These are phyloP conservation scores for Aepyceros melampus DNA, from an alignment of 2,113 vertebrate genomes.

Conservation along the genomic window DNA sequence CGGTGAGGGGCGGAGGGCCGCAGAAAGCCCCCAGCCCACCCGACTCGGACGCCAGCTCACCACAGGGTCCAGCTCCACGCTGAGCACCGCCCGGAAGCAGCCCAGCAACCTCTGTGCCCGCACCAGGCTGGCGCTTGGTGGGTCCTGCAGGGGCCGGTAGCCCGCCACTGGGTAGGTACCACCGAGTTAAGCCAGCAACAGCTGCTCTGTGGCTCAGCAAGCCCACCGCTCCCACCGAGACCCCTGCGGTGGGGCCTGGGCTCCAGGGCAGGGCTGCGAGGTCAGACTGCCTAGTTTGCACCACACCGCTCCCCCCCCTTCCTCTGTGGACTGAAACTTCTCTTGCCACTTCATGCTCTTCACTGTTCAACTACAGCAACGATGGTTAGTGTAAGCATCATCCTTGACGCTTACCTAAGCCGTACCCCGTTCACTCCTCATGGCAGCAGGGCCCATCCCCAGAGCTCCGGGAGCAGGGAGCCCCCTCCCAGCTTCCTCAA, in stretches of 20 bases:
- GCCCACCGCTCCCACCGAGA: neutral
- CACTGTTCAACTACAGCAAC: neutral
- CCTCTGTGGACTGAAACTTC: neutral
- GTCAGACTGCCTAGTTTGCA: rapidly evolving
- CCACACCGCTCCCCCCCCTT: neutral
- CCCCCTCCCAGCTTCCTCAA: neutral
- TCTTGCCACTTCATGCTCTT: neutral
- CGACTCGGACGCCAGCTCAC: slow-evolving; percentile 69
- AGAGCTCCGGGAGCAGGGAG: neutral
- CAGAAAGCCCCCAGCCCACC: neutral
- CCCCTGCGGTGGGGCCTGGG: neutral
- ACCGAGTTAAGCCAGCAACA: slow-evolving; percentile 81
- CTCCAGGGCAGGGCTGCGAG: neutral
- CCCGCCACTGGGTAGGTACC: slow-evolving; percentile 93
- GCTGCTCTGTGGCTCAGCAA: neutral
- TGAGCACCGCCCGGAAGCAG: slow-evolving; percentile 90
- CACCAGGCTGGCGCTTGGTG: slow-evolving; percentile 86
- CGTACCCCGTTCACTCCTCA: neutral
- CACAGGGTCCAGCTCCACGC: slow-evolving; percentile 86
- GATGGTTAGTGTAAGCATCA: neutral
- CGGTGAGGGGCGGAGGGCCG: neutral
- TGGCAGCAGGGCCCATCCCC: neutral
- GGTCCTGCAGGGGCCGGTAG: slow-evolving; percentile 93
- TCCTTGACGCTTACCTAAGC: neutral
- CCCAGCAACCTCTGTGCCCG: slow-evolving; percentile 91